A percentile compares a stretch with the other conserved stretches of the same genome.
Conservation (phyloP, 2,888 invertebrate genomes). For the Apotomis capreana region DNA sequence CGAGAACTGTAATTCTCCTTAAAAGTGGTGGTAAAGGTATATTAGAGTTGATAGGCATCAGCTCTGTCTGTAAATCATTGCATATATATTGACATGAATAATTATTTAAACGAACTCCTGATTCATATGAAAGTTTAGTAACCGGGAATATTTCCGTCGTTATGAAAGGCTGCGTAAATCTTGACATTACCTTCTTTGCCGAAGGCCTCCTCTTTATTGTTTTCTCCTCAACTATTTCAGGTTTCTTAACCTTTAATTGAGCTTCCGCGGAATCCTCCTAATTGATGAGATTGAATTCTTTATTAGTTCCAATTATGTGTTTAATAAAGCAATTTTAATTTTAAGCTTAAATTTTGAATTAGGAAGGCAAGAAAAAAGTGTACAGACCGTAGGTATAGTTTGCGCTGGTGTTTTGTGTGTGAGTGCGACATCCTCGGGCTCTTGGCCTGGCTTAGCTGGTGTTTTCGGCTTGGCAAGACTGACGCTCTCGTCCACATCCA, state of each 20-base stretch:
- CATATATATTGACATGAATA: constrained; percentile 31
- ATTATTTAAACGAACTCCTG: neutral
- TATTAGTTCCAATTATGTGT: neutral
- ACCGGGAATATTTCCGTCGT: neutral
- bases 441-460: constrained; percentile 69
- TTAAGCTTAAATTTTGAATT: constrained; percentile 3
- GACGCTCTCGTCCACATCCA: constrained; percentile 79
- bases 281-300: constrained; percentile 14
- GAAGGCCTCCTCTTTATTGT: constrained; percentile 72
- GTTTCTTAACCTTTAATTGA: constrained; percentile 77
- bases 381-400: constrained; percentile 77
- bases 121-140: neutral
- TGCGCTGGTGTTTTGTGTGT: constrained; percentile 80
- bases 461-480: constrained; percentile 71
- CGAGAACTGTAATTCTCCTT: constrained; percentile 65
- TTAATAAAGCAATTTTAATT: constrained; percentile 16
- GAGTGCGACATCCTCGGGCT: constrained; percentile 76
- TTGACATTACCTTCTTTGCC: constrained; percentile 67
- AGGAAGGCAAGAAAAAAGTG: constrained; percentile 15
- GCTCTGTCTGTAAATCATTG: constrained; percentile 64
- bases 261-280: constrained; percentile 78
- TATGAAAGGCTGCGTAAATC: neutral
- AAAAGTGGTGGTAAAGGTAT: constrained; percentile 56
- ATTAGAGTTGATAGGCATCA: constrained; percentile 57
- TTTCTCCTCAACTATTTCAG: constrained; percentile 76